Evolutionary conservation across 2,888 invertebrate species (phyloP).

Genomic region (Scotopteryx bipunctaria): DNA sequence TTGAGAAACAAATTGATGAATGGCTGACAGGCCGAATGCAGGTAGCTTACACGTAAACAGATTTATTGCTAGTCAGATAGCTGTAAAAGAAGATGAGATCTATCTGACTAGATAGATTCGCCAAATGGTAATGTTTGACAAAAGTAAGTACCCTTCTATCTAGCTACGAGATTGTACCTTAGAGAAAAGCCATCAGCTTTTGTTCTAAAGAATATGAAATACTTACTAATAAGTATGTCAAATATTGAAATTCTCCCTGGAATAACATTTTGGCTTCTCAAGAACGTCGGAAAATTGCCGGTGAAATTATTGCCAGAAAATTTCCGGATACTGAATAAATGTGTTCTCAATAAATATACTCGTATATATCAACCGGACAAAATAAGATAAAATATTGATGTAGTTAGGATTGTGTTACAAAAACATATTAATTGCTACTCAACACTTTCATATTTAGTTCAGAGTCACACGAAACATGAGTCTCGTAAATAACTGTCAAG

Average conservation of each 20-base stretch:
- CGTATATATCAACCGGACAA: too few relatives aligned
- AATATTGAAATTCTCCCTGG: background rate
- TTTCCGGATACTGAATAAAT: background rate
- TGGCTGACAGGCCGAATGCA: slow-evolving; percentile 27
- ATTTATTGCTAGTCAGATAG: slow-evolving; percentile 29
- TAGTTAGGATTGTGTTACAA: background rate
- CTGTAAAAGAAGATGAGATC: slow-evolving; percentile 11
- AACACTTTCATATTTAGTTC: slow-evolving; percentile 1
- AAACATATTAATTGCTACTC: slow-evolving; percentile 7
- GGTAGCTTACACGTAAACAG: slow-evolving; percentile 33
- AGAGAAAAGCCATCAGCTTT: too few relatives aligned
- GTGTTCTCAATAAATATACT: background rate
- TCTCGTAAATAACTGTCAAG: slow-evolving; percentile 20
- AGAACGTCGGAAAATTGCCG: background rate
- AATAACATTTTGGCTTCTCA: background rate
- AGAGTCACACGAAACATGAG: slow-evolving; percentile 4
- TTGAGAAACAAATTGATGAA: slow-evolving; percentile 36
- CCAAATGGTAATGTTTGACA: too few relatives aligned
- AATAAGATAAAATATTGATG: too few relatives aligned
- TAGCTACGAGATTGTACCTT: too few relatives aligned
- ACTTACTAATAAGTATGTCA: background rate
- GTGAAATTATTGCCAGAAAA: background rate
- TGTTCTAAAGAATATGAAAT: too few relatives aligned
- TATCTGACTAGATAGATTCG: slow-evolving; percentile 13
- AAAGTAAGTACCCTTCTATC: too few relatives aligned